These are phyloP conservation scores for Chitala chitala DNA, from an alignment of 2,113 vertebrate species.

Conservation along the genomic window DNA sequence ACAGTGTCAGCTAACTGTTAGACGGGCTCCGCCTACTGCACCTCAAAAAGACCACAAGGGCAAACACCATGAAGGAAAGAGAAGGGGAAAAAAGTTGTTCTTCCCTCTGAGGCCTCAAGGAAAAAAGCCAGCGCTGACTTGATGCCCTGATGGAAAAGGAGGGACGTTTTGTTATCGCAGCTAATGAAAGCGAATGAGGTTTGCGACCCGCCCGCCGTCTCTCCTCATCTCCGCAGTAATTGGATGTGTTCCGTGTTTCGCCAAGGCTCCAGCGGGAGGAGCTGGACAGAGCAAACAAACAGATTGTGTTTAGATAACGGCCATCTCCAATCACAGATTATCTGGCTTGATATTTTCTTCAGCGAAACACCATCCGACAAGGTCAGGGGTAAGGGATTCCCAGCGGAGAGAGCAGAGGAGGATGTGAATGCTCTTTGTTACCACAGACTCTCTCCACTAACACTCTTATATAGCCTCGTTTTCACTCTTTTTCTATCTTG, in stretches of 20 bases:
- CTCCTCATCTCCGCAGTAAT: slow-evolving; percentile 34
- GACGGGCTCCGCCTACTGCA: slow-evolving; percentile 30
- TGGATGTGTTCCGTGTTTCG: slow-evolving; percentile 47
- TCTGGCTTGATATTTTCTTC: slow-evolving; percentile 67
- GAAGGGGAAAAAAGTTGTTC: slow-evolving; percentile 21
- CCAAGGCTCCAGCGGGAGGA: slow-evolving; percentile 44
- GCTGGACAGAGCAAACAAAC: slow-evolving; percentile 52
- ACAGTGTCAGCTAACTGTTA: slow-evolving; percentile 27
- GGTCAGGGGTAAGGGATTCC: slow-evolving; percentile 62
- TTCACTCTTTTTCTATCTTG: slow-evolving; percentile 37
- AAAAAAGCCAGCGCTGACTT: slow-evolving; percentile 36
- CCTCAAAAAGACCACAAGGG: slow-evolving; percentile 49
- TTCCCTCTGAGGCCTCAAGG: slow-evolving; percentile 31
- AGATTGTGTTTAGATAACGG: slow-evolving; percentile 75
- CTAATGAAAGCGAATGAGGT: slow-evolving; percentile 60
- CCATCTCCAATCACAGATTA: slow-evolving; percentile 72
- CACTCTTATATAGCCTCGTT: slow-evolving; percentile 57
- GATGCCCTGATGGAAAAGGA: slow-evolving; percentile 42
- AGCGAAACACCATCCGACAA: slow-evolving; percentile 63
- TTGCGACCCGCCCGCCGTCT: slow-evolving; percentile 51
- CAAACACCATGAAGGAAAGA: slow-evolving; percentile 40
- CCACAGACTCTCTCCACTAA: slow-evolving; percentile 64
- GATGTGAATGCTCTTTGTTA: slow-evolving; percentile 54
- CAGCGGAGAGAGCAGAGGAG: slow-evolving; percentile 39
- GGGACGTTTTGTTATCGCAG: slow-evolving; percentile 55